phyloP scores from a whole-genome alignment of 2,797 vertebrate species.

The Cuculus canorus region DNA sequence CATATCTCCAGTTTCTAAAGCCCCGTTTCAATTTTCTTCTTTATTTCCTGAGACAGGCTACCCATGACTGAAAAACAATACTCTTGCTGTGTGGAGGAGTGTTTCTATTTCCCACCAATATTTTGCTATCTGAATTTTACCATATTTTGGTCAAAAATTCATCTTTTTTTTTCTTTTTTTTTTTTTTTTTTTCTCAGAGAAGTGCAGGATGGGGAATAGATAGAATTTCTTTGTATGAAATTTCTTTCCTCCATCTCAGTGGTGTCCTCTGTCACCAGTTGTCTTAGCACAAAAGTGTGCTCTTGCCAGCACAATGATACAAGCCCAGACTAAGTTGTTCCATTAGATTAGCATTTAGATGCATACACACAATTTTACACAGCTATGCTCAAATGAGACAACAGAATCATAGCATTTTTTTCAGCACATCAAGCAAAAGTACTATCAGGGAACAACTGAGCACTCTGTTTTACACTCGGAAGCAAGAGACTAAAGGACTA shows the following conservation, averaged over 20 bases:
- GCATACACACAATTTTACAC: conserved; percentile 3
- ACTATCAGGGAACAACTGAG: neutral
- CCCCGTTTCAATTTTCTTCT: neutral
- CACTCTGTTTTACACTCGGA: neutral
- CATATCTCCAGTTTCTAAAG: neutral
- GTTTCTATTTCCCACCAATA: neutral
- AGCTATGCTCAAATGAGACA: conserved; percentile 5
- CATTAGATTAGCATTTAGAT: conserved; percentile 24
- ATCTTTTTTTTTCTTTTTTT: neutral
- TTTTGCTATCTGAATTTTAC: neutral
- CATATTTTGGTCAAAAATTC: neutral
- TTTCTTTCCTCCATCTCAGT: neutral
- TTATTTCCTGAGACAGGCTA: neutral
- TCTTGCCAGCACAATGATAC: neutral
- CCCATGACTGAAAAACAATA: neutral
- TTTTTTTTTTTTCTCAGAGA: neutral
- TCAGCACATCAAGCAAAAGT: neutral
- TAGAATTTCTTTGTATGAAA: neutral
- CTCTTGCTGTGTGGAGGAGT: neutral
- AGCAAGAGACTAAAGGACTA: neutral
- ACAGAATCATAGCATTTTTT: neutral
- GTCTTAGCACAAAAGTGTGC: neutral
- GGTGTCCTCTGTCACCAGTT: neutral
- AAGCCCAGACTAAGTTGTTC: neutral
- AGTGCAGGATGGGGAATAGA: neutral